A percentile compares a stretch with the other conserved stretches of the same genome.
These are phyloP conservation scores for Ptyas mucosa DNA, from an alignment of 2,113 vertebrate species.

Conservation along the genomic window DNA sequence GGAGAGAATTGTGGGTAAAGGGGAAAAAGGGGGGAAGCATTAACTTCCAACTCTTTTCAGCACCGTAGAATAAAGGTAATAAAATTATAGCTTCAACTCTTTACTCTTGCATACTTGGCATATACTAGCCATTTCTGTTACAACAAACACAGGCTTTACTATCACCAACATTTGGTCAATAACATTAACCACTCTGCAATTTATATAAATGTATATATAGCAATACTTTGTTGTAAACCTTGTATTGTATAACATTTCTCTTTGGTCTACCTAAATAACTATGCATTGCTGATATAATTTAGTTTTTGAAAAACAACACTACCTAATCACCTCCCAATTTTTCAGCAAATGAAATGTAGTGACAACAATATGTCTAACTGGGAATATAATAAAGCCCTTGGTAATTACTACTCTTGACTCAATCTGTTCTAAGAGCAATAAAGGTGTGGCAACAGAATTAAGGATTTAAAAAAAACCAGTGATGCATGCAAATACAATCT, in stretches of 20 bases:
- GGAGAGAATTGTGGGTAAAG: background rate
- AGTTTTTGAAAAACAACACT: slow-evolving; percentile 9
- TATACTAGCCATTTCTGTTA: background rate
- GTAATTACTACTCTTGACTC: slow-evolving; percentile 46
- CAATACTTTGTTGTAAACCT: background rate
- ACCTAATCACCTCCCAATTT: slow-evolving; percentile 36
- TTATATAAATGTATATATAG: background rate
- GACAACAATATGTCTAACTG: background rate
- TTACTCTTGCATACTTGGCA: background rate
- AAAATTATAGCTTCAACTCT: background rate
- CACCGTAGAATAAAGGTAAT: background rate
- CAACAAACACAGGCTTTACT: background rate
- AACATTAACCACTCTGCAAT: background rate
- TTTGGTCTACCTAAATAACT: background rate
- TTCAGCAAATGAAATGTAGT: slow-evolving; percentile 43
- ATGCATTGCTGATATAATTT: background rate
- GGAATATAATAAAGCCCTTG: slow-evolving; percentile 38
- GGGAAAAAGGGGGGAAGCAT: background rate
- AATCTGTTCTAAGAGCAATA: slow-evolving; percentile 45
- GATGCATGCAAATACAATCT: slow-evolving; percentile 23
- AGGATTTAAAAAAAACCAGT: slow-evolving; percentile 28
- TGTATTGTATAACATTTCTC: background rate
- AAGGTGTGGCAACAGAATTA: slow-evolving; percentile 47
- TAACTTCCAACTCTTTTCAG: background rate
- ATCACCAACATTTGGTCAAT: background rate